Percentiles rank a stretch among this genome's conserved stretches.
These are phyloP conservation scores for Nannobrachium achirus DNA, from an alignment of 2,113 vertebrate species.

Conservation along the genomic window DNA sequence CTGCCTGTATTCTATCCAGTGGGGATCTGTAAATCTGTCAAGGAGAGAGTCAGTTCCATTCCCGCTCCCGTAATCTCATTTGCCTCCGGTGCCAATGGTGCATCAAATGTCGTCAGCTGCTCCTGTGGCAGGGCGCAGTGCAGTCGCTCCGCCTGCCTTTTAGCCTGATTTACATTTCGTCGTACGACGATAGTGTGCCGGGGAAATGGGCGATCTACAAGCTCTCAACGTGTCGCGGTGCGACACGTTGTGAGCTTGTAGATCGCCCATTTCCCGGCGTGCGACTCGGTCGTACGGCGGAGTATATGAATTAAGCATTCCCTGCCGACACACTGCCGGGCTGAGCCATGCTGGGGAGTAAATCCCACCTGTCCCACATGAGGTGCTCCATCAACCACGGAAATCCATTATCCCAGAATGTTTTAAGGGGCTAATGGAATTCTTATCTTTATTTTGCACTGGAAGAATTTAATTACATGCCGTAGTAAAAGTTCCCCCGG, in stretches of 20 bases:
- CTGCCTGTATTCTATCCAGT: constrained; percentile 71
- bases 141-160: constrained; percentile 10
- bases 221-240: too few species aligned
- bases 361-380: constrained; percentile 77
- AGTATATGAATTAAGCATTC: not conserved
- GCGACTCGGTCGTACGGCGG: too few species aligned
- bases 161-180: not conserved
- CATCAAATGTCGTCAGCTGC: constrained; percentile 71
- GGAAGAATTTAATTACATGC: constrained; percentile 71
- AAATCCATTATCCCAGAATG: constrained; percentile 76
- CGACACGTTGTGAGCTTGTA: too few species aligned
- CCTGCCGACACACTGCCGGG: constrained; percentile 26
- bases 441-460: constrained; percentile 81
- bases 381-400: constrained; percentile 75
- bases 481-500: constrained; percentile 49
- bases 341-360: constrained; percentile 52
- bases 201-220: not conserved
- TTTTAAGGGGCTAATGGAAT: constrained; percentile 80
- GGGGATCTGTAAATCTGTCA: constrained; percentile 83
- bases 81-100: constrained; percentile 78
- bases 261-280: too few species aligned
- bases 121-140: constrained; percentile 45
- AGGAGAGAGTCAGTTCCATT: constrained; percentile 77
- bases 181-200: not conserved
- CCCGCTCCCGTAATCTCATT: constrained; percentile 78